Conservation (phyloP, 1,140 invertebrate genomes). For the Eurosta solidaginis region DNA sequence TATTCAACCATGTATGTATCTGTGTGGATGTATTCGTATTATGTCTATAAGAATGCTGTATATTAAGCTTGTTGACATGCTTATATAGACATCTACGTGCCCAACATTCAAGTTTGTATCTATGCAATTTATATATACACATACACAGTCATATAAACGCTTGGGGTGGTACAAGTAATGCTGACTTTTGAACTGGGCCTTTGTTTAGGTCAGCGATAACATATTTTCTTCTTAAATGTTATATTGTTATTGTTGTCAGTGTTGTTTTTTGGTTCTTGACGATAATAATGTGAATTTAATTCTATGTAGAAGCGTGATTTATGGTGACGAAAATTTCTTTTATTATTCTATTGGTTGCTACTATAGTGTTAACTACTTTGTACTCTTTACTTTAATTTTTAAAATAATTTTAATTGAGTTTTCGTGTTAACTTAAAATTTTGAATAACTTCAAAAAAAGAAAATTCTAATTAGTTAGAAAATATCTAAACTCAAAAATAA, state of each 20-base stretch:
- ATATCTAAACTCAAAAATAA: too few species aligned
- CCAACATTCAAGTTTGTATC: too few species aligned
- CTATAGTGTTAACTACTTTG: neutral
- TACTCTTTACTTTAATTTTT: neutral
- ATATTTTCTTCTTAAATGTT: neutral
- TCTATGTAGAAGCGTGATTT: neutral
- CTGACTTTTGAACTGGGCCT: neutral
- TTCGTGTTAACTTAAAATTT: too few species aligned
- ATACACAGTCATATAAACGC: neutral
- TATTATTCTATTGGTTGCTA: neutral
- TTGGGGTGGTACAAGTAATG: constrained; percentile 14
- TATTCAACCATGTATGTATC: neutral
- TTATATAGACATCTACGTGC: neutral
- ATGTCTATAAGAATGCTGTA: neutral
- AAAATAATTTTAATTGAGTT: neutral
- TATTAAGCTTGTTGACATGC: neutral
- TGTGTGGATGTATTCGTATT: neutral
- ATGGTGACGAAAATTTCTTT: neutral
- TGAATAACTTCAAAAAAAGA: too few species aligned
- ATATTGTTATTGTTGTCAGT: neutral
- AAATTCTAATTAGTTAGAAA: too few species aligned
- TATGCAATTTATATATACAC: too few species aligned
- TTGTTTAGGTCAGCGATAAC: neutral
- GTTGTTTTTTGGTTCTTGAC: neutral
- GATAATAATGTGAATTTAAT: constrained; percentile 22